phyloP scores from a whole-genome alignment of 2,797 vertebrate genomes.

The Psittacula derbiana region DNA sequence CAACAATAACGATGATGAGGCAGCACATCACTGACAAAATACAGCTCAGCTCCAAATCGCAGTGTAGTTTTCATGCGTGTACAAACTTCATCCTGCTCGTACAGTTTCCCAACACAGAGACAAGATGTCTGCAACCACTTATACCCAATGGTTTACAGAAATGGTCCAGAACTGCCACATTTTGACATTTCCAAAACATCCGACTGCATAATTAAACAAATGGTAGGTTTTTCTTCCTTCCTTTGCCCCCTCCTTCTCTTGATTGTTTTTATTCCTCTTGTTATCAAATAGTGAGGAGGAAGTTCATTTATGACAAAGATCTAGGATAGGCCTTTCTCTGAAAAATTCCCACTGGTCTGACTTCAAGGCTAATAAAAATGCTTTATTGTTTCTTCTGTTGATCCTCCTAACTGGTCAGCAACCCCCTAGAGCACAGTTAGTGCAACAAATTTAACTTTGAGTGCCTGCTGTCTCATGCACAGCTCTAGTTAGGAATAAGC shows the following conservation, averaged over 20 bases:
- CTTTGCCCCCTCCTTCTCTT: not conserved
- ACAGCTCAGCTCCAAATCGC: not conserved
- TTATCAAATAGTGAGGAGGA: slow-evolving; percentile 29
- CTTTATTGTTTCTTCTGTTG: slow-evolving; percentile 65
- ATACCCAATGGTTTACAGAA: not conserved
- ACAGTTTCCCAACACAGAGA: not conserved
- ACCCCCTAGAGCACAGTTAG: slow-evolving; percentile 40
- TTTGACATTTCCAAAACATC: not conserved
- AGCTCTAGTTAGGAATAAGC: not conserved
- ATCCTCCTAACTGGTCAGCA: slow-evolving; percentile 54
- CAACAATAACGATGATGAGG: not conserved
- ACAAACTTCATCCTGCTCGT: not conserved
- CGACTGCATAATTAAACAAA: not conserved
- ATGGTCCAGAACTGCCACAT: not conserved
- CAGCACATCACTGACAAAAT: not conserved
- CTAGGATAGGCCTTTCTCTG: slow-evolving; percentile 5
- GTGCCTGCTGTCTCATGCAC: not conserved
- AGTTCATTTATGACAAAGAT: slow-evolving; percentile 42
- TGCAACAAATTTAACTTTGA: not conserved
- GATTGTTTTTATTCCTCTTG: not conserved
- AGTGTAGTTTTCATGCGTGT: rapidly evolving
- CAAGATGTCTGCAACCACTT: not conserved
- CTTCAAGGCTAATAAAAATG: slow-evolving; percentile 69
- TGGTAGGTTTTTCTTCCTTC: not conserved
- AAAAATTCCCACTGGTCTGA: slow-evolving; percentile 51